These are phyloP conservation scores for Pristiophorus japonicus DNA, from an alignment of 2,113 vertebrate species.

Conservation along the genomic window DNA sequence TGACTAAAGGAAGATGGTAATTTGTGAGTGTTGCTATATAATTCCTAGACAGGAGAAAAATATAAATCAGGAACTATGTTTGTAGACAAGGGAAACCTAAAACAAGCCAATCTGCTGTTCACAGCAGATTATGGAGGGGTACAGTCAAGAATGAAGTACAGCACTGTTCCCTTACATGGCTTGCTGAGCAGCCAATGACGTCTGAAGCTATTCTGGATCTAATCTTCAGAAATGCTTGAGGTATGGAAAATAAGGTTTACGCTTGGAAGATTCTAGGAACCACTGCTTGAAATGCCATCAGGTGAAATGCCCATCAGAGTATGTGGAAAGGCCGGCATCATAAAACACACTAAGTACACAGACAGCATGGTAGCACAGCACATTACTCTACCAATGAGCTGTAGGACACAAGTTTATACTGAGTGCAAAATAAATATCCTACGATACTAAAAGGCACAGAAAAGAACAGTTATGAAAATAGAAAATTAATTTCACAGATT, in stretches of 20 bases:
- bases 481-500: slow-evolving; percentile 17
- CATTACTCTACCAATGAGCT: neutral
- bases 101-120: neutral
- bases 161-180: neutral
- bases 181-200: neutral
- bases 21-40: neutral
- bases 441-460: neutral
- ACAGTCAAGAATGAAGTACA: neutral
- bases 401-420: neutral
- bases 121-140: neutral
- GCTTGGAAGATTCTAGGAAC: neutral
- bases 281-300: neutral
- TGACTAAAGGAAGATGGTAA: neutral
- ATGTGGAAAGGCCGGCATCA: neutral
- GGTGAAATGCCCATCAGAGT: neutral
- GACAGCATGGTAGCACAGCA: neutral
- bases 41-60: neutral
- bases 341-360: neutral
- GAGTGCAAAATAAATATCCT: neutral
- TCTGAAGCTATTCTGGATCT: neutral
- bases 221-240: neutral
- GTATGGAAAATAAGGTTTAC: neutral
- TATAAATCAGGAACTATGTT: neutral
- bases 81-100: neutral
- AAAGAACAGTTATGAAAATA: neutral